Conservation (phyloP, 2,797 vertebrate species). For the Carcharodon carcharias region DNA sequence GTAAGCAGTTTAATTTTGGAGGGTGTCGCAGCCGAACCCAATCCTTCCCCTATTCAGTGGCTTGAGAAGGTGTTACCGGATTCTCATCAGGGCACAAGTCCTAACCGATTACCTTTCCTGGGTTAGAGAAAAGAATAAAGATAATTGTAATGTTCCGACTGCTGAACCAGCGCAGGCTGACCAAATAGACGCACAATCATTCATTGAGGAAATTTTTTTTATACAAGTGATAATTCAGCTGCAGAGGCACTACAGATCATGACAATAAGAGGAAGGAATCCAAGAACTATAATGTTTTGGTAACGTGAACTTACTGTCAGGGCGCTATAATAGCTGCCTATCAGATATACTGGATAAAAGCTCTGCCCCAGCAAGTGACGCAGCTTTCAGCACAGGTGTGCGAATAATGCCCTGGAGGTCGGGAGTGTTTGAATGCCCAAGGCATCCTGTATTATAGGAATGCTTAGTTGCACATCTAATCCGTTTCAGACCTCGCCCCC, state of each 20-base stretch:
- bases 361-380: neutral
- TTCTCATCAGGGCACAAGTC: neutral
- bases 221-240: too few relatives aligned
- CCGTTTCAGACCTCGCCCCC: neutral
- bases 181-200: too few relatives aligned
- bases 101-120: neutral
- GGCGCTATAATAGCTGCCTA: too few relatives aligned
- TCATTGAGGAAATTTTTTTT: too few relatives aligned
- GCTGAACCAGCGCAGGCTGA: neutral
- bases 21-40: neutral
- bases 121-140: too few relatives aligned
- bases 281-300: too few relatives aligned
- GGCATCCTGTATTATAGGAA: neutral
- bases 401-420: neutral
- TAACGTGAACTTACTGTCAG: too few relatives aligned
- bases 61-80: neutral
- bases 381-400: neutral
- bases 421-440: neutral
- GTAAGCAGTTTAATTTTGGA: neutral
- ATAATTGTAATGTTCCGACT: neutral
- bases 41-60: neutral
- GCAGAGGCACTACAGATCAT: too few relatives aligned
- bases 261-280: too few relatives aligned
- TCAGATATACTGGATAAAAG: too few relatives aligned
- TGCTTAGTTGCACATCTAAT: neutral